A percentile compares a stretch with the other conserved stretches of the same genome.
Conservation (phyloP, 2,888 invertebrate species). For the Drosophila macrospina region DNA sequence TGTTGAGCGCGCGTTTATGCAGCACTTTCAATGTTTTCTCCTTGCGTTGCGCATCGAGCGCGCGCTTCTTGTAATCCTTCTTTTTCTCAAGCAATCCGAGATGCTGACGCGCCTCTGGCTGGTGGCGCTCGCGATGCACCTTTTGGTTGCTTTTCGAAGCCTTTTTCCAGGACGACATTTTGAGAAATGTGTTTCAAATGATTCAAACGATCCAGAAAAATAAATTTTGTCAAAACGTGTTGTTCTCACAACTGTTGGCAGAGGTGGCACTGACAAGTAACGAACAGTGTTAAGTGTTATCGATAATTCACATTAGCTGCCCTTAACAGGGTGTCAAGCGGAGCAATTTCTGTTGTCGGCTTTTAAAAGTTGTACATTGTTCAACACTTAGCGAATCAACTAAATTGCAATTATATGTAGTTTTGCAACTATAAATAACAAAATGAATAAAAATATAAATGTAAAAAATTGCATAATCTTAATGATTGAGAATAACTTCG, state of each 20-base stretch:
- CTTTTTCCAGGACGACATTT: conserved; percentile 96
- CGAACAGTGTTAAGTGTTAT: background rate
- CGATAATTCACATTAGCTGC: background rate
- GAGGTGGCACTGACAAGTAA: background rate
- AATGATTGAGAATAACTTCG: background rate
- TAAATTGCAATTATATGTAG: background rate
- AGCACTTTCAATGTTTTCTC: conserved; percentile 92
- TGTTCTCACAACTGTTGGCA: conserved; percentile 21
- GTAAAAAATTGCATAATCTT: background rate
- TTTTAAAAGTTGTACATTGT: no score
- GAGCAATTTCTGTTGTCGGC: no score
- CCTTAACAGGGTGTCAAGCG: background rate
- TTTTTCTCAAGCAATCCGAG: conserved; percentile 95
- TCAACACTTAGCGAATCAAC: background rate
- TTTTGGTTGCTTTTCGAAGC: conserved; percentile 94
- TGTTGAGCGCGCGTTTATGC: conserved; percentile 93
- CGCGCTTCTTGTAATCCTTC: conserved; percentile 93
- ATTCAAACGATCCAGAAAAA: background rate
- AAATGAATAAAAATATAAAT: background rate
- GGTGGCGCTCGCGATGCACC: conserved; percentile 93
- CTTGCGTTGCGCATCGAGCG: conserved; percentile 93
- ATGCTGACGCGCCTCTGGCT: conserved; percentile 91
- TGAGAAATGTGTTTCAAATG: background rate
- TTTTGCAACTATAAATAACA: background rate
- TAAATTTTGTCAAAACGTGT: conserved; percentile 37